These are phyloP conservation scores for Thera britannica DNA, from an alignment of 2,888 invertebrate species.

Conservation along the genomic window DNA sequence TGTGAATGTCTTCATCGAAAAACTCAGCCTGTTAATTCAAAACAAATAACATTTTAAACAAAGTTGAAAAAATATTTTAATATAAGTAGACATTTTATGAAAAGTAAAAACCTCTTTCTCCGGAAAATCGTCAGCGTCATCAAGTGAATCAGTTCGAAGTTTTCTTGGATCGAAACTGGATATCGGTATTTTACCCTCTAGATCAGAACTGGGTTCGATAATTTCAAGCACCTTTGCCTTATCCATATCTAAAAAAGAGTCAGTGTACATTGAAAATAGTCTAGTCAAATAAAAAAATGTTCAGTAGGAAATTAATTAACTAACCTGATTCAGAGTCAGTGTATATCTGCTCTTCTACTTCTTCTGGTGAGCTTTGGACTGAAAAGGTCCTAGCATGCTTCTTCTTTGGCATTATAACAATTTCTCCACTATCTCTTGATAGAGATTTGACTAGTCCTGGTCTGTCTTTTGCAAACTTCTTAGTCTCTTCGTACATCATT, in stretches of 20 bases:
- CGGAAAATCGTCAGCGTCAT: constrained; percentile 82
- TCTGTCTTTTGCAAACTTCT: constrained; percentile 65
- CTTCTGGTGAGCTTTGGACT: constrained; percentile 82
- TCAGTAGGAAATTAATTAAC: not conserved
- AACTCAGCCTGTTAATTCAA: constrained; percentile 64
- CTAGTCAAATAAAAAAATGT: not conserved
- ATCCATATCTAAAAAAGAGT: constrained; percentile 72
- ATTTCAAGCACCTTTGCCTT: constrained; percentile 82
- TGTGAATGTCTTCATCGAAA: constrained; percentile 62
- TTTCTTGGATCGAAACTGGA: constrained; percentile 78
- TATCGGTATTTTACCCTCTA: constrained; percentile 66
- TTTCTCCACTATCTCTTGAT: constrained; percentile 78
- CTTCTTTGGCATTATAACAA: constrained; percentile 78
- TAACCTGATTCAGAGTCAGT: constrained; percentile 82
- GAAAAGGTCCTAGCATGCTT: constrained; percentile 79
- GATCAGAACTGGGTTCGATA: constrained; percentile 78
- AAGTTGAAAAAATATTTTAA: constrained; percentile 1
- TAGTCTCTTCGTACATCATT: constrained; percentile 63
- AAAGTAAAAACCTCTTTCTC: constrained; percentile 70
- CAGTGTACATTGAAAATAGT: not conserved
- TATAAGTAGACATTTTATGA: not conserved
- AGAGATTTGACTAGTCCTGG: constrained; percentile 78
- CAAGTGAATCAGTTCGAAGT: constrained; percentile 79
- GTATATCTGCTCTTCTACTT: constrained; percentile 82
- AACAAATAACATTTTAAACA: not conserved